phyloP scores from a whole-genome alignment of 2,888 invertebrate genomes.

The Timandra comae region DNA sequence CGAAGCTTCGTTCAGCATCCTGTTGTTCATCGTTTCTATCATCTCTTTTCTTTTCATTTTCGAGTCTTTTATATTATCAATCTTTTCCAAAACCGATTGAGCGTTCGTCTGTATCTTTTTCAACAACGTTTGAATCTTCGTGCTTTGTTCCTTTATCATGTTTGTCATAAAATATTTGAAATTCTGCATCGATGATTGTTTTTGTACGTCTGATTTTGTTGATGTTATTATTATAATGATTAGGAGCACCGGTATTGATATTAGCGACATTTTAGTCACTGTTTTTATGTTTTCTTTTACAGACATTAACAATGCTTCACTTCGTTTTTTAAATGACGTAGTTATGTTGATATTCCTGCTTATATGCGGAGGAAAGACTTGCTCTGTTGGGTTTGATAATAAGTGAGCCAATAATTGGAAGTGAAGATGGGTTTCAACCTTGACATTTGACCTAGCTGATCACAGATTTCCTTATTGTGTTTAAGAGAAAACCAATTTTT shows the following conservation, averaged over 20 bases:
- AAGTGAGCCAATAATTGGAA: conserved; percentile 33
- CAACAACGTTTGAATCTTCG: conserved; percentile 52
- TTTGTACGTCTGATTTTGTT: conserved; percentile 39
- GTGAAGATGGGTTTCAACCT: conserved; percentile 37
- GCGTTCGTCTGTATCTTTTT: conserved; percentile 61
- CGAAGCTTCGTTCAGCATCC: conserved; percentile 20
- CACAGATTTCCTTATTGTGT: conserved; percentile 42
- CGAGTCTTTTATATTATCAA: conserved; percentile 42
- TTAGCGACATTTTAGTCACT: conserved; percentile 51
- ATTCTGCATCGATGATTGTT: conserved; percentile 38
- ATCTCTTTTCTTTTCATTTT: conserved; percentile 18
- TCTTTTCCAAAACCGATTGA: conserved; percentile 50
- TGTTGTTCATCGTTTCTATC: conserved; percentile 3
- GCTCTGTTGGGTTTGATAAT: conserved; percentile 54
- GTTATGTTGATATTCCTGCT: conserved; percentile 22
- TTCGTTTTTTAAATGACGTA: conserved; percentile 27
- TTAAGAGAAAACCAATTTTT: conserved; percentile 24
- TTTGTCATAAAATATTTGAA: conserved; percentile 53
- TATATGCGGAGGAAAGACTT: conserved; percentile 39
- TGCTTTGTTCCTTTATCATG: conserved; percentile 59
- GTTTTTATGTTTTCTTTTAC: conserved; percentile 28
- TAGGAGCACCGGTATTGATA: conserved; percentile 44
- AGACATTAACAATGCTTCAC: conserved; percentile 45
- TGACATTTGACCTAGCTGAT: conserved; percentile 72
- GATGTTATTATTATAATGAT: conserved; percentile 42